Conservation (phyloP, 64 coral and sea anemone species). For the Montipora capricornis region DNA sequence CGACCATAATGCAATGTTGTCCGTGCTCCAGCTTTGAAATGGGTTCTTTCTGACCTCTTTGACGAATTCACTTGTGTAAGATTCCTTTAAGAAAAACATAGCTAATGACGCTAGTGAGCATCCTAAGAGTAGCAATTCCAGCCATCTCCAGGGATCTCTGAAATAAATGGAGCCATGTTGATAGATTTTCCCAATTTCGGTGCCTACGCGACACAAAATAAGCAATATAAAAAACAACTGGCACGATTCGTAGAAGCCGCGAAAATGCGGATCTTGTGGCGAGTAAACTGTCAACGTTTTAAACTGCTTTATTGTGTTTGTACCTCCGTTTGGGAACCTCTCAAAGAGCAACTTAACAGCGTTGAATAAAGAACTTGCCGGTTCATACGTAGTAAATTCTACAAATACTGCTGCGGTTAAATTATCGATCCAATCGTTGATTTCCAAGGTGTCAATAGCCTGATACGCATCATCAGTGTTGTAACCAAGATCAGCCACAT, state of each 20-base stretch:
- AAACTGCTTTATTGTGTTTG: conserved; percentile 9
- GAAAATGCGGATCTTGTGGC: conserved; percentile 46
- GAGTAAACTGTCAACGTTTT: conserved; percentile 74
- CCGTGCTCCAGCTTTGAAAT: conserved; percentile 71
- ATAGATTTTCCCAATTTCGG: conserved; percentile 54
- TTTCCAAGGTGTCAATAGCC: conserved; percentile 32
- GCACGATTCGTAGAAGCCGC: conserved; percentile 60
- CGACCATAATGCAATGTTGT: conserved; percentile 76
- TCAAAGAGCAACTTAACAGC: conserved; percentile 77
- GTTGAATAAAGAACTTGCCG: conserved; percentile 63
- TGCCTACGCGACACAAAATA: conserved; percentile 47
- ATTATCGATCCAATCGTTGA: conserved; percentile 77
- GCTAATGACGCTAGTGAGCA: conserved; percentile 54
- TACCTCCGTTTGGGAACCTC: conserved; percentile 63
- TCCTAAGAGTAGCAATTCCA: conserved; percentile 67
- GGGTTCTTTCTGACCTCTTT: conserved; percentile 71
- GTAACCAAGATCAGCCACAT: conserved; percentile 83
- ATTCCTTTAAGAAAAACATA: conserved; percentile 79
- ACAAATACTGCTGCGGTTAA: conserved; percentile 64
- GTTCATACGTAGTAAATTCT: conserved; percentile 79
- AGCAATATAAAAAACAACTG: conserved; percentile 80
- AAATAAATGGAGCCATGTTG: conserved; percentile 57
- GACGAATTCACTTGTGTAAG: conserved; percentile 68
- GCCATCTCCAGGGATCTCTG: conserved; percentile 70
- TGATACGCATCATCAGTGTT: conserved; percentile 54